A percentile compares a stretch with the other conserved stretches of the same genome.
phyloP scores from a whole-genome alignment of 2,888 invertebrate species.

The Cyclophora punctaria region DNA sequence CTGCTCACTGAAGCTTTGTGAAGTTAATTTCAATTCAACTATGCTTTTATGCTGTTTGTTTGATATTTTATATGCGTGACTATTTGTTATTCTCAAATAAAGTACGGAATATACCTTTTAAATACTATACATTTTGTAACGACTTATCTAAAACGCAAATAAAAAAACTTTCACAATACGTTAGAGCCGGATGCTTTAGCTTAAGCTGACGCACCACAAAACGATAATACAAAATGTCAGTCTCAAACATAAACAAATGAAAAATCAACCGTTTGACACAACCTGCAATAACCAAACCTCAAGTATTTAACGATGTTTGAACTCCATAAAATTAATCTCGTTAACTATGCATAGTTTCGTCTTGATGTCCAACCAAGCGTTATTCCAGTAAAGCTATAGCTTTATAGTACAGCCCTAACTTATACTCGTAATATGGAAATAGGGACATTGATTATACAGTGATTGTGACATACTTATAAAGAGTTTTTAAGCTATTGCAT shows the following conservation, averaged over 20 bases:
- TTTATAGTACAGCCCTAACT: constrained; percentile 9
- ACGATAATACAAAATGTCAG: too few species aligned
- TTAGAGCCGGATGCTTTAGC: neutral
- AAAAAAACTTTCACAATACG: too few species aligned
- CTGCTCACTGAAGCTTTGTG: too few species aligned
- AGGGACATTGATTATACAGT: constrained; percentile 7
- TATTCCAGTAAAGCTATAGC: constrained; percentile 11
- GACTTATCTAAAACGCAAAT: neutral
- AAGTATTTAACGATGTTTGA: constrained; percentile 1
- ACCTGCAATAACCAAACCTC: neutral
- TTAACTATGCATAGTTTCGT: constrained; percentile 23
- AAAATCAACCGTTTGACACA: neutral
- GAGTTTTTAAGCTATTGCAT: too few species aligned
- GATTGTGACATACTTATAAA: too few species aligned
- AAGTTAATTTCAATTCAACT: too few species aligned
- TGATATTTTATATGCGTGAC: too few species aligned
- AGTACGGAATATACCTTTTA: too few species aligned
- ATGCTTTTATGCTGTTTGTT: too few species aligned
- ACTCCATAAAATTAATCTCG: constrained; percentile 11
- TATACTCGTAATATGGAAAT: constrained; percentile 21
- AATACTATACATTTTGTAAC: too few species aligned
- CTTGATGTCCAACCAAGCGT: constrained; percentile 12
- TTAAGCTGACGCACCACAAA: neutral
- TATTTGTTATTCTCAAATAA: too few species aligned
- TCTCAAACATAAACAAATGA: neutral